phyloP scores from a whole-genome alignment of 1,140 invertebrate genomes.

The Drosophila oshimai region DNA sequence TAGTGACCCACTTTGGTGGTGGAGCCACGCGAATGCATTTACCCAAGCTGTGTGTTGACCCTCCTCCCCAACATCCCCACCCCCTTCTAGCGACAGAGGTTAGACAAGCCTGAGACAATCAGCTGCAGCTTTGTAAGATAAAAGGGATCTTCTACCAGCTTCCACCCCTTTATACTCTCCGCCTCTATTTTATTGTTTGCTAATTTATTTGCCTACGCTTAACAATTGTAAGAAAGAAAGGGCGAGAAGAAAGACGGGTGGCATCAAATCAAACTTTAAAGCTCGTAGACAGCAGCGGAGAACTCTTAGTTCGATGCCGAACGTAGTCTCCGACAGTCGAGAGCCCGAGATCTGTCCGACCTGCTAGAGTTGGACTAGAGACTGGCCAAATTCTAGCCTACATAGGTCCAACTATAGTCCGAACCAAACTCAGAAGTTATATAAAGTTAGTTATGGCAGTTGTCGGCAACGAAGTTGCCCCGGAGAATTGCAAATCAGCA shows the following conservation, averaged over 20 bases:
- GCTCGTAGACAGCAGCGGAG: conserved; percentile 10
- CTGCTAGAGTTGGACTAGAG: no score
- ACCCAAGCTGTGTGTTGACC: neutral
- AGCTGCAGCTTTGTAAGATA: conserved; percentile 14
- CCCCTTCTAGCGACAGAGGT: neutral
- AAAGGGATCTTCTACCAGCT: neutral
- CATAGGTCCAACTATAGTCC: neutral
- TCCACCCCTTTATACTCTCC: neutral
- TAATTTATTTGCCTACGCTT: conserved; percentile 22
- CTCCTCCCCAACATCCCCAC: neutral
- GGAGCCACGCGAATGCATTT: conserved; percentile 19
- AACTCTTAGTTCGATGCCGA: conserved; percentile 32
- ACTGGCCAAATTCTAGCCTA: neutral
- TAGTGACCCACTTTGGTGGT: conserved; percentile 13
- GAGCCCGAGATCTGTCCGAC: neutral
- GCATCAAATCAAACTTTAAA: conserved; percentile 41
- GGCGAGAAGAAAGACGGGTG: neutral
- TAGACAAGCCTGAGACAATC: conserved; percentile 6
- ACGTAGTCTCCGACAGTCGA: conserved; percentile 14
- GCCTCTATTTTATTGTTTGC: conserved; percentile 16
- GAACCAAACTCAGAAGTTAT: neutral
- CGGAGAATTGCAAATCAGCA: conserved; percentile 22
- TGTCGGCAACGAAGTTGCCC: conserved; percentile 8
- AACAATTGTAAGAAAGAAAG: conserved; percentile 17
- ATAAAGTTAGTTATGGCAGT: conserved; percentile 22